These are phyloP conservation scores for Pseudococcus jackbeardsleyi DNA, from an alignment of 2,888 invertebrate species.

Conservation along the genomic window DNA sequence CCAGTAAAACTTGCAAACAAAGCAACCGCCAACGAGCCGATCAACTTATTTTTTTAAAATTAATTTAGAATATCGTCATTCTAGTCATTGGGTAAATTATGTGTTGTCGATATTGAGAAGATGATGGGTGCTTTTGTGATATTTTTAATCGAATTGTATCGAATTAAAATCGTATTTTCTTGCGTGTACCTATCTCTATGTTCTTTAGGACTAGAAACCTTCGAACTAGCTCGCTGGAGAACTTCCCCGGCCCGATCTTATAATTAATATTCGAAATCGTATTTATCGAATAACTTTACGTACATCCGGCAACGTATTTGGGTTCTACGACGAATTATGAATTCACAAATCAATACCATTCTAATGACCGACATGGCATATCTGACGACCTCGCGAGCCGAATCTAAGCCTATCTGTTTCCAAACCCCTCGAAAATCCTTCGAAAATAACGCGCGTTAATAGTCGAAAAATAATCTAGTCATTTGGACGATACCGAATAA, in stretches of 20 bases:
- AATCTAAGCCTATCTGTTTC: neutral
- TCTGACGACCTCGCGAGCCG: neutral
- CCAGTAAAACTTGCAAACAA: neutral
- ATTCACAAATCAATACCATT: neutral
- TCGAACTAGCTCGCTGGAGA: no score
- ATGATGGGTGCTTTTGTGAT: conserved; percentile 46
- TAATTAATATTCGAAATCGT: neutral
- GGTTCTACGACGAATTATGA: neutral
- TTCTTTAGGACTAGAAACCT: no score
- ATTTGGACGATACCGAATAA: neutral
- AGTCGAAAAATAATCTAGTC: neutral
- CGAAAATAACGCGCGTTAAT: neutral
- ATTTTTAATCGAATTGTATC: conserved; percentile 50
- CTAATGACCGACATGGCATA: conserved; percentile 23
- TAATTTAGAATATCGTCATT: conserved; percentile 34
- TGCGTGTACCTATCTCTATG: neutral
- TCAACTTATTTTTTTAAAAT: conserved; percentile 18
- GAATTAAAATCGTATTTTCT: conserved; percentile 38
- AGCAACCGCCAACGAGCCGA: conserved; percentile 13
- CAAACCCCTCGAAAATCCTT: neutral
- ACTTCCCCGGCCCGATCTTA: no score
- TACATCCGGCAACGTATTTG: conserved; percentile 11
- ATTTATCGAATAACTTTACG: conserved; percentile 34
- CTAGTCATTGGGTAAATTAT: conserved; percentile 53
- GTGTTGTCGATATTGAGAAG: conserved; percentile 37